Conservation (phyloP, 1,140 invertebrate species). For the Physella acuta region DNA sequence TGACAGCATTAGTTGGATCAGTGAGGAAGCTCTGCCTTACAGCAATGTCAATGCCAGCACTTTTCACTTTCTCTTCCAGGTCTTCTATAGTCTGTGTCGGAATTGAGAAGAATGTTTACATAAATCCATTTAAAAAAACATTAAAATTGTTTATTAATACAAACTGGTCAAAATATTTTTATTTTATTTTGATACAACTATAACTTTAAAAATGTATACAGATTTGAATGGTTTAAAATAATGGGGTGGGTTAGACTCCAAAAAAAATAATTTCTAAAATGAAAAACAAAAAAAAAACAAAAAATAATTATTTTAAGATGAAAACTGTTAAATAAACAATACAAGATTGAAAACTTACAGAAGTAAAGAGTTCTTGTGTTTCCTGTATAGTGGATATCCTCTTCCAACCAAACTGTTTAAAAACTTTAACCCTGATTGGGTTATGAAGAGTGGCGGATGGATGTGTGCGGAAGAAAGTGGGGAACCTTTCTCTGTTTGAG, state of each 20-base stretch:
- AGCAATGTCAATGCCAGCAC: conserved; percentile 89
- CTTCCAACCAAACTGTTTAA: conserved; percentile 96
- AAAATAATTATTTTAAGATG: too few species aligned
- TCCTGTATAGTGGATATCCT: conserved; percentile 95
- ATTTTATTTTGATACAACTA: too few species aligned
- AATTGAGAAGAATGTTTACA: conserved; percentile 8
- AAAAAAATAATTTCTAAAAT: too few species aligned
- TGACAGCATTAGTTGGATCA: conserved; percentile 92
- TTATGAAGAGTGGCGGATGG: conserved; percentile 99
- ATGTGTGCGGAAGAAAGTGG: conserved; percentile 97
- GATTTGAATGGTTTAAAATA: too few species aligned
- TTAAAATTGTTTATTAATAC: too few species aligned
- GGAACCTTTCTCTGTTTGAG: conserved; percentile 95
- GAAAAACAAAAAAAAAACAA: too few species aligned
- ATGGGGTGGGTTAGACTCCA: too few species aligned
- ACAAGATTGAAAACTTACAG: conserved; percentile 76
- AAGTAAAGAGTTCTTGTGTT: conserved; percentile 98
- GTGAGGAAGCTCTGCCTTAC: conserved; percentile 95
- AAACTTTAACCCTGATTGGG: conserved; percentile 93
- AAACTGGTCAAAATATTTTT: too few species aligned
- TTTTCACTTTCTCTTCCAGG: conserved; percentile 90
- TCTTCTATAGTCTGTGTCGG: conserved; percentile 88
- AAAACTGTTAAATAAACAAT: too few species aligned
- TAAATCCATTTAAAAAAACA: too few species aligned
- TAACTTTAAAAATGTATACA: too few species aligned